These are phyloP conservation scores for Diplodus puntazzo DNA, from an alignment of 2,797 vertebrate species.

Conservation along the genomic window DNA sequence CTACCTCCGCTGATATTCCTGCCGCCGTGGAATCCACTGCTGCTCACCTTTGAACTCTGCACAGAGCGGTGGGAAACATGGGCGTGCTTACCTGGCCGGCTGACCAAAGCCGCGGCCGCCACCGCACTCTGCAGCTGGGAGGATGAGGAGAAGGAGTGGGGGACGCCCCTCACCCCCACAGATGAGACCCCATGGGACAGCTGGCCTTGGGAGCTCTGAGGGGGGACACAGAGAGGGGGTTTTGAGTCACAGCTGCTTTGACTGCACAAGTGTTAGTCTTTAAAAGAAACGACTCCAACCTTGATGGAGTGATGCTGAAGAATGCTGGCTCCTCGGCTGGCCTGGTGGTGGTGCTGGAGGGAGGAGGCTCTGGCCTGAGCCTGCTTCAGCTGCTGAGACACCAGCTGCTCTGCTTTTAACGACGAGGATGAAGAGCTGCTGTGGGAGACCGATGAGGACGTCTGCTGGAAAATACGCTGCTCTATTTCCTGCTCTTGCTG, in stretches of 20 bases:
- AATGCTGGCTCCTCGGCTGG: constrained; percentile 85
- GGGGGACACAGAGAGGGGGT: constrained; percentile 4
- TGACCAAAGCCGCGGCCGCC: constrained; percentile 90
- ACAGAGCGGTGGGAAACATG: constrained; percentile 82
- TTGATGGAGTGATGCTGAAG: constrained; percentile 91
- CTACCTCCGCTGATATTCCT: constrained; percentile 85
- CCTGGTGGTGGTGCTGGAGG: constrained; percentile 82
- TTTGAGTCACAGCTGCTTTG: background rate
- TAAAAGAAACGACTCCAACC: constrained; percentile 73
- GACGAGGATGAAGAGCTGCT: constrained; percentile 77
- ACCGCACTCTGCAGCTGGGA: constrained; percentile 94
- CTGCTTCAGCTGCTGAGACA: constrained; percentile 85
- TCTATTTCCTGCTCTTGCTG: constrained; percentile 99
- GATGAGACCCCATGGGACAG: constrained; percentile 89
- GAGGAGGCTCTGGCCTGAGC: constrained; percentile 78
- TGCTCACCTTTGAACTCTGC: constrained; percentile 88
- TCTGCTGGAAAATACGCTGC: constrained; percentile 92
- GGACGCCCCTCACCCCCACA: constrained; percentile 85
- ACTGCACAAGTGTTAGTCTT: background rate
- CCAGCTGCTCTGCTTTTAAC: constrained; percentile 81
- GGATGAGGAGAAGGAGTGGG: constrained; percentile 93
- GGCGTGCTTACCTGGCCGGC: constrained; percentile 92
- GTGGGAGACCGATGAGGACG: constrained; percentile 77
- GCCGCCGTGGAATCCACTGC: constrained; percentile 79
- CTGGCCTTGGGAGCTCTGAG: constrained; percentile 88